These are phyloP conservation scores for Chlorospingus semifuscus DNA, from an alignment of 2,797 vertebrate species.

Conservation along the genomic window DNA sequence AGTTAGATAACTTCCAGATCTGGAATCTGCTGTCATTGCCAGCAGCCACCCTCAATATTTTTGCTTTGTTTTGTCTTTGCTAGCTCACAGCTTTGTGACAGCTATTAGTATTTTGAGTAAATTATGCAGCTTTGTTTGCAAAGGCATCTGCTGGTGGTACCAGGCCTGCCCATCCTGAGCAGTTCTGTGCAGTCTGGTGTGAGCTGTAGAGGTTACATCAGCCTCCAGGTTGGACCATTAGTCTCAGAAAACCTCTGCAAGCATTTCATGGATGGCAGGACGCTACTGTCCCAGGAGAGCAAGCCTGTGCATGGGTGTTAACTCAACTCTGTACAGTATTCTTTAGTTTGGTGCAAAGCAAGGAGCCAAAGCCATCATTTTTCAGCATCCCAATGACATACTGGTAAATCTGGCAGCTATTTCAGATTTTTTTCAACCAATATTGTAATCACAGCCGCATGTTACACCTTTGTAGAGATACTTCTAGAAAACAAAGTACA, in stretches of 20 bases:
- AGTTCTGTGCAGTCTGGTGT: background rate
- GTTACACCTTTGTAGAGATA: background rate
- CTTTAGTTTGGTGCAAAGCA: background rate
- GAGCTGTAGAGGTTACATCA: background rate
- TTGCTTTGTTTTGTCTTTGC: background rate
- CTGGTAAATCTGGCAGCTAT: background rate
- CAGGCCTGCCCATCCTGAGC: background rate
- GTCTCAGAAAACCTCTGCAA: background rate
- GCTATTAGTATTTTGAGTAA: background rate
- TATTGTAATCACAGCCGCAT: background rate
- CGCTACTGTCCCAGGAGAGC: background rate
- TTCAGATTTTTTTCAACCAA: background rate
- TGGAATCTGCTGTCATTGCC: background rate
- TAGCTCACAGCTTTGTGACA: background rate
- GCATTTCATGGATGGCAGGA: background rate
- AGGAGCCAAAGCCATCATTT: background rate
- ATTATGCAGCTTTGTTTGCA: background rate
- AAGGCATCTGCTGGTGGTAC: background rate
- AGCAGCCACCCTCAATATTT: background rate
- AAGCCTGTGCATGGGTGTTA: background rate
- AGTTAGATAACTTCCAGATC: background rate
- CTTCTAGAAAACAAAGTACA: background rate
- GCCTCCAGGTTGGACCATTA: background rate
- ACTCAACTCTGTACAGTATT: background rate
- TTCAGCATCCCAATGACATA: background rate